A percentile compares a stretch with the other conserved stretches of the same genome.
Evolutionary conservation across 2,888 invertebrate species (phyloP).

Genomic region (Lepidochrysops patricia): DNA sequence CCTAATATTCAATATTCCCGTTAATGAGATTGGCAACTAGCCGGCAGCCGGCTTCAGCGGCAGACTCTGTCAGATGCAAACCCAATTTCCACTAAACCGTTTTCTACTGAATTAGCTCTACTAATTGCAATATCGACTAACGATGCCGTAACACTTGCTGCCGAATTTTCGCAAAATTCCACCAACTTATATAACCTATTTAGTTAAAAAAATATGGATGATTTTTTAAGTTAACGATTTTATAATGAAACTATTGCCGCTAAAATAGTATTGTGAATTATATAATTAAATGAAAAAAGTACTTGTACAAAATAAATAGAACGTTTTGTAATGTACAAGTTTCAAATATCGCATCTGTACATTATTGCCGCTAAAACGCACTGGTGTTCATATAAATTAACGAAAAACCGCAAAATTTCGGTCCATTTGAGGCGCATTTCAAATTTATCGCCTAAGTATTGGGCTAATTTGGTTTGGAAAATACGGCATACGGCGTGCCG

Average conservation of each 20-base stretch:
- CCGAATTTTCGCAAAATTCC: slow-evolving; percentile 10
- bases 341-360: not conserved
- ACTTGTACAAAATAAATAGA: not conserved
- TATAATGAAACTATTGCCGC: not conserved
- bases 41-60: slow-evolving; percentile 14
- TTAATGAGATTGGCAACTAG: slow-evolving; percentile 8
- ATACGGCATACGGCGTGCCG: slow-evolving; percentile 27
- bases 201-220: no score
- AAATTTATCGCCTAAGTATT: slow-evolving; percentile 28
- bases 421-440: slow-evolving; percentile 26
- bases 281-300: no score
- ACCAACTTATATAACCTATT: not conserved
- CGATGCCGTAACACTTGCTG: slow-evolving; percentile 12
- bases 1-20: not conserved
- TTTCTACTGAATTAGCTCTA: slow-evolving; percentile 22
- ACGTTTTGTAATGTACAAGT: not conserved
- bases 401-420: slow-evolving; percentile 17
- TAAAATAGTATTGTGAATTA: no score
- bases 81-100: slow-evolving; percentile 20
- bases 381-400: slow-evolving; percentile 10
- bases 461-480: slow-evolving; percentile 47
- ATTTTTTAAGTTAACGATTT: no score
- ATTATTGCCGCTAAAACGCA: slow-evolving; percentile 19
- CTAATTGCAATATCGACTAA: slow-evolving; percentile 20
- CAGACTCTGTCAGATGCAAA: slow-evolving; percentile 22